A percentile compares a stretch with the other conserved stretches of the same genome.
Conservation (phyloP, 2,797 vertebrate species). For the Oophaga sylvatica region DNA sequence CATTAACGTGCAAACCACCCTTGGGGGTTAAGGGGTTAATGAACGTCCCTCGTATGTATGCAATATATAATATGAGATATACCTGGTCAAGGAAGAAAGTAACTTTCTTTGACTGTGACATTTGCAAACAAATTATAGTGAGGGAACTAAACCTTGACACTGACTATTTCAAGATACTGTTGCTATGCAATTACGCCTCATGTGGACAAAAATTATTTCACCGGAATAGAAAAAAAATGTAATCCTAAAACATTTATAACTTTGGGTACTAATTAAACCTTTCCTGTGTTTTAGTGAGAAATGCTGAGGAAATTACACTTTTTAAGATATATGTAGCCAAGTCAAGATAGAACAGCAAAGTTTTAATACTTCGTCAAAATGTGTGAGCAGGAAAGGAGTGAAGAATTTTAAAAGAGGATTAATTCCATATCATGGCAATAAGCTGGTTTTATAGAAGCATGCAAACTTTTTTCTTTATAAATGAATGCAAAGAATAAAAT, state of each 20-base stretch:
- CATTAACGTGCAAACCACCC: too few relatives aligned
- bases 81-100: too few relatives aligned
- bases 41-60: too few relatives aligned
- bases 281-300: background rate
- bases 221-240: too few relatives aligned
- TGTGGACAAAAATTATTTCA: too few relatives aligned
- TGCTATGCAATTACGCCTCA: too few relatives aligned
- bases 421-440: constrained; percentile 27
- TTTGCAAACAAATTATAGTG: too few relatives aligned
- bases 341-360: background rate
- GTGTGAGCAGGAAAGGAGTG: background rate
- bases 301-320: background rate
- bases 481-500: constrained; percentile 42
- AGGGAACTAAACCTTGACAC: too few relatives aligned
- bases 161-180: too few relatives aligned
- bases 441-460: background rate
- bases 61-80: too few relatives aligned
- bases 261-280: background rate
- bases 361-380: background rate
- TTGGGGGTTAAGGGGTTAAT: too few relatives aligned
- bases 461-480: constrained; percentile 8
- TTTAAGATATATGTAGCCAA: background rate
- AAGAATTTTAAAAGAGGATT: constrained; percentile 1
- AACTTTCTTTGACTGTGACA: too few relatives aligned
- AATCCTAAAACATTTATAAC: background rate